Evolutionary conservation across 2,113 vertebrate genomes (phyloP).

Genomic region (Pelobates fuscus): DNA sequence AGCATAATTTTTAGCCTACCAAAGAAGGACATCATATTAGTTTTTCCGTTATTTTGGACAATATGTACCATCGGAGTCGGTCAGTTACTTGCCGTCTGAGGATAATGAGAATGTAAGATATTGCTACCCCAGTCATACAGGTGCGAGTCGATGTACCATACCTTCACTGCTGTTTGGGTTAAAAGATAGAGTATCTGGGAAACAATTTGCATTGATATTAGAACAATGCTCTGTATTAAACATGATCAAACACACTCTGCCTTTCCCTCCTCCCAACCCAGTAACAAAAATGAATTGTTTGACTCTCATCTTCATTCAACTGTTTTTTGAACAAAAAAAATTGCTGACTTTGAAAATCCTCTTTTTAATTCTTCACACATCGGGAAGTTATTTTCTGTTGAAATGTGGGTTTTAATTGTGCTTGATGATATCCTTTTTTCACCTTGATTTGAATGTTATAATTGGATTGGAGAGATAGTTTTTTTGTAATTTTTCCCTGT

Average conservation of each 20-base stretch:
- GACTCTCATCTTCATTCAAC: constrained; percentile 64
- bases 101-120: no score
- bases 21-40: no score
- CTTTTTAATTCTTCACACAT: constrained; percentile 59
- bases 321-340: constrained; percentile 44
- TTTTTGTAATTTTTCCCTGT: no score
- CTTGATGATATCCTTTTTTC: constrained; percentile 52
- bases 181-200: not conserved
- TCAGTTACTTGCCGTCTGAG: no score
- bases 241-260: constrained; percentile 65
- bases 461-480: constrained; percentile 66
- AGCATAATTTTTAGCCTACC: no score
- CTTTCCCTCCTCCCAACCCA: constrained; percentile 65
- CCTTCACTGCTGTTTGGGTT: not conserved
- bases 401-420: constrained; percentile 63
- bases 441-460: constrained; percentile 70
- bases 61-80: no score
- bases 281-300: constrained; percentile 66
- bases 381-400: no score
- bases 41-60: no score
- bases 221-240: constrained; percentile 64
- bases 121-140: no score
- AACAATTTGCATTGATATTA: constrained; percentile 56
- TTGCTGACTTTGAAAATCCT: constrained; percentile 66
- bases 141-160: no score